These are phyloP conservation scores for rabbit (Oryctolagus cuniculus) DNA, from an alignment of 2,113 vertebrate species.

Conservation along the genomic window DNA sequence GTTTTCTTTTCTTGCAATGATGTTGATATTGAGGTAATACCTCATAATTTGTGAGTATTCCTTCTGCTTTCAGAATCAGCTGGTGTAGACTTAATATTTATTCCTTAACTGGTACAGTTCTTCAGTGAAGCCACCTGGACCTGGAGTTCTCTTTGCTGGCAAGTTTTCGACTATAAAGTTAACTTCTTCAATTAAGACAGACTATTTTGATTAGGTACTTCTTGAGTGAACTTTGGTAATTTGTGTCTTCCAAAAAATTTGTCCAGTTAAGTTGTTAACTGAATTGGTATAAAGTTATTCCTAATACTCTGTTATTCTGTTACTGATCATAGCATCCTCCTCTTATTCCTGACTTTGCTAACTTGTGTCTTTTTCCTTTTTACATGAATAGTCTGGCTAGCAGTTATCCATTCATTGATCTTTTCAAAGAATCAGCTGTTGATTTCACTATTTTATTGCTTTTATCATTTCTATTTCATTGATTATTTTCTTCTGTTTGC, in stretches of 20 bases:
- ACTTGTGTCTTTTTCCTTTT: not conserved
- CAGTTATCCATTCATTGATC: not conserved
- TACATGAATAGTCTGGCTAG: not conserved
- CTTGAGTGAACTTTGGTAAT: conserved; percentile 30
- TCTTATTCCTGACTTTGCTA: not conserved
- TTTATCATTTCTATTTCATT: conserved; percentile 13
- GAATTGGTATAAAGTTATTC: not conserved
- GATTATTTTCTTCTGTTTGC: not conserved
- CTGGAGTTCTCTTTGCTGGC: not conserved
- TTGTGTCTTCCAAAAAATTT: conserved; percentile 2
- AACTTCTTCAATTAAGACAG: not conserved
- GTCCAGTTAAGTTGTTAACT: not conserved
- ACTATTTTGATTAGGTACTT: not conserved
- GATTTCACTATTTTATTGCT: not conserved
- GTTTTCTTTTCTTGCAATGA: not conserved
- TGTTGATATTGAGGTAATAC: not conserved
- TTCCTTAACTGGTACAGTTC: conserved; percentile 26
- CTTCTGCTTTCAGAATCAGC: not conserved
- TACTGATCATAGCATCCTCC: not conserved
- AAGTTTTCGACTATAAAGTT: conserved; percentile 30
- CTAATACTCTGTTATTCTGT: not conserved
- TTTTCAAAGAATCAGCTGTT: conserved; percentile 22
- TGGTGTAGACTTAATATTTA: not conserved
- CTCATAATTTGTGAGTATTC: not conserved
- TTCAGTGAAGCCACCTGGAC: not conserved